Conservation (phyloP, 2,797 vertebrate species). For the Pseudopleuronectes americanus region DNA sequence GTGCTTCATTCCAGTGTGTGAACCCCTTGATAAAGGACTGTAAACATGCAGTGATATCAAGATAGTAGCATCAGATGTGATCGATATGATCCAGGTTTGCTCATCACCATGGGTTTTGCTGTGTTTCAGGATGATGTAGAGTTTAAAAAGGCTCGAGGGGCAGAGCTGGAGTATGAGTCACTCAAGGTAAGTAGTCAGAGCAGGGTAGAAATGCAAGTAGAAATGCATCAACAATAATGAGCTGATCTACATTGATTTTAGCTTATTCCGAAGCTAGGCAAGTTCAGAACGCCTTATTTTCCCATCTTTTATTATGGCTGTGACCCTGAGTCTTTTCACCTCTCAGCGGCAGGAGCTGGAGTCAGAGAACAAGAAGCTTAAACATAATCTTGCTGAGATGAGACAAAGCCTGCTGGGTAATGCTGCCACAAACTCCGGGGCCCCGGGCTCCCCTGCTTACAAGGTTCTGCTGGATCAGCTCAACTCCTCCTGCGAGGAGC, state of each 20-base stretch:
- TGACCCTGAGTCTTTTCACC: slow-evolving; percentile 3
- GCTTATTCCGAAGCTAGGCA: not conserved
- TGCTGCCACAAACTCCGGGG: slow-evolving; percentile 83
- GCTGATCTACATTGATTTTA: not conserved
- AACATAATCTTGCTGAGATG: slow-evolving; percentile 92
- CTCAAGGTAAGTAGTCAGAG: slow-evolving; percentile 88
- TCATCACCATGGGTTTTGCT: slow-evolving; percentile 19
- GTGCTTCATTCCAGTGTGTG: not conserved
- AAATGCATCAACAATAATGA: not conserved
- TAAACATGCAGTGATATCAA: not conserved
- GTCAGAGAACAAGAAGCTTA: slow-evolving; percentile 98
- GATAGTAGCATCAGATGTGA: not conserved
- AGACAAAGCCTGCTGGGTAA: slow-evolving; percentile 90
- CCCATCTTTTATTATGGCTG: not conserved
- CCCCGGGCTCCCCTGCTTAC: slow-evolving; percentile 92
- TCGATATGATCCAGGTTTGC: not conserved
- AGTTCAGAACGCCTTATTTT: not conserved
- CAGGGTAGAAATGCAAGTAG: not conserved
- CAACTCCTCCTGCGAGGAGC: slow-evolving; percentile 93
- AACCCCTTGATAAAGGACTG: not conserved
- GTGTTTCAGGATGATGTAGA: slow-evolving; percentile 87
- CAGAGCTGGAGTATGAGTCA: slow-evolving; percentile 97
- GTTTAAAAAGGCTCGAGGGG: slow-evolving; percentile 92
- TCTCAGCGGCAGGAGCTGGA: slow-evolving; percentile 96
- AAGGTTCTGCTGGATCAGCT: slow-evolving; percentile 95